phyloP scores from a whole-genome alignment of 2,797 vertebrate genomes.

The Alectoris magna region DNA sequence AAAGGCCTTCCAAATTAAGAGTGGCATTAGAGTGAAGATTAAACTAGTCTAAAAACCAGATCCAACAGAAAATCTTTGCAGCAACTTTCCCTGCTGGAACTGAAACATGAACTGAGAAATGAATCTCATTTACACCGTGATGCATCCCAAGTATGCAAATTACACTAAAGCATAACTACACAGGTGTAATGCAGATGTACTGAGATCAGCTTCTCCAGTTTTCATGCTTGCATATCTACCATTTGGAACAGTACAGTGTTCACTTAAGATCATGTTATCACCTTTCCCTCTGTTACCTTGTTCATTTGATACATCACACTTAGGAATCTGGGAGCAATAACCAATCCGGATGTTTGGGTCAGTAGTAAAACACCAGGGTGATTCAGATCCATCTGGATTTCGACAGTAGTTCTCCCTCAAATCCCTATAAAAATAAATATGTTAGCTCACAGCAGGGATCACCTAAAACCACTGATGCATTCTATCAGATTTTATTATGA shows the following conservation, averaged over 20 bases:
- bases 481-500: slow-evolving; percentile 13
- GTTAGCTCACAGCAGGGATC: slow-evolving; percentile 29
- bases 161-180: background rate
- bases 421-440: slow-evolving; percentile 85
- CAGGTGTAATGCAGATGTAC: background rate
- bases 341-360: slow-evolving; percentile 91
- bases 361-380: slow-evolving; percentile 97
- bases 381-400: slow-evolving; percentile 96
- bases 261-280: background rate
- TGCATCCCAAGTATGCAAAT: background rate
- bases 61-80: background rate
- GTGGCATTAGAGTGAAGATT: background rate
- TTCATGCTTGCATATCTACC: background rate
- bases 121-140: slow-evolving; percentile 1
- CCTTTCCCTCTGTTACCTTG: slow-evolving; percentile 77
- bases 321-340: slow-evolving; percentile 93
- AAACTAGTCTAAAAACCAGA: background rate
- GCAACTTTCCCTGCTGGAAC: background rate
- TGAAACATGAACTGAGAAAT: background rate
- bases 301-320: slow-evolving; percentile 83
- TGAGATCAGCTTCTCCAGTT: background rate
- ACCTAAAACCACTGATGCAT: slow-evolving; percentile 1
- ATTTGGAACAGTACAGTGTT: background rate
- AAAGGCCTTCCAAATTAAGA: background rate
- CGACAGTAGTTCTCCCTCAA: slow-evolving; percentile 96